A percentile compares a stretch with the other conserved stretches of the same genome.
These are phyloP conservation scores for Penaeus indicus DNA, from an alignment of 1,140 invertebrate species.

Conservation along the genomic window DNA sequence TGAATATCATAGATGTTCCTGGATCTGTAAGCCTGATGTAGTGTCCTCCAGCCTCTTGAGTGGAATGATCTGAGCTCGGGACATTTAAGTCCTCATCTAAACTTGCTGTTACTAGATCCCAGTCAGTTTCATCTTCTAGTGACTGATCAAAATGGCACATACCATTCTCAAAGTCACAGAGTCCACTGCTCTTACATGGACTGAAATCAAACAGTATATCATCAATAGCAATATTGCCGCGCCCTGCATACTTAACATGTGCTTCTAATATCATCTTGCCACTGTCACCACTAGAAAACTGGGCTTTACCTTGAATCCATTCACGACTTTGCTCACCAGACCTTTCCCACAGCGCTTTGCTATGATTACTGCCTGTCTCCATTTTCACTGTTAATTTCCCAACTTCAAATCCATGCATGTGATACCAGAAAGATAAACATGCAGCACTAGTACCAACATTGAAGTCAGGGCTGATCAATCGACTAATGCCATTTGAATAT, in stretches of 20 bases:
- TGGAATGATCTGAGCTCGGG: slow-evolving; percentile 44
- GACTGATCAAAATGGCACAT: slow-evolving; percentile 55
- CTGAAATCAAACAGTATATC: slow-evolving; percentile 47
- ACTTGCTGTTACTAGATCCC: slow-evolving; percentile 40
- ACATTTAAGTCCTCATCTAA: neutral
- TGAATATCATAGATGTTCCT: slow-evolving; percentile 37
- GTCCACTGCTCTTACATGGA: neutral
- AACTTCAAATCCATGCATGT: slow-evolving; percentile 56
- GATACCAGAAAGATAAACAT: slow-evolving; percentile 57
- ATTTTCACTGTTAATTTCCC: slow-evolving; percentile 26
- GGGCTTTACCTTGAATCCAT: slow-evolving; percentile 49
- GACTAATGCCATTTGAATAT: neutral
- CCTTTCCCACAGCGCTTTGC: slow-evolving; percentile 23
- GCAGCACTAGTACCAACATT: slow-evolving; percentile 30
- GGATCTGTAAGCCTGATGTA: slow-evolving; percentile 34
- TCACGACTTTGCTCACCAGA: slow-evolving; percentile 46
- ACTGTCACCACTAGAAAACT: neutral
- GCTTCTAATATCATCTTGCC: slow-evolving; percentile 33
- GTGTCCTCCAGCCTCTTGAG: slow-evolving; percentile 43
- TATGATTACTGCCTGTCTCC: neutral
- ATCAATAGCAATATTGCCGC: slow-evolving; percentile 53
- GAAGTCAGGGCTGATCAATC: slow-evolving; percentile 33
- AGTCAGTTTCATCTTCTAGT: slow-evolving; percentile 39
- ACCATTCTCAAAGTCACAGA: slow-evolving; percentile 55
- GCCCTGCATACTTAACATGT: slow-evolving; percentile 17